phyloP scores from a whole-genome alignment of 64 coral and sea anemone genomes.

The Montipora sp. region DNA sequence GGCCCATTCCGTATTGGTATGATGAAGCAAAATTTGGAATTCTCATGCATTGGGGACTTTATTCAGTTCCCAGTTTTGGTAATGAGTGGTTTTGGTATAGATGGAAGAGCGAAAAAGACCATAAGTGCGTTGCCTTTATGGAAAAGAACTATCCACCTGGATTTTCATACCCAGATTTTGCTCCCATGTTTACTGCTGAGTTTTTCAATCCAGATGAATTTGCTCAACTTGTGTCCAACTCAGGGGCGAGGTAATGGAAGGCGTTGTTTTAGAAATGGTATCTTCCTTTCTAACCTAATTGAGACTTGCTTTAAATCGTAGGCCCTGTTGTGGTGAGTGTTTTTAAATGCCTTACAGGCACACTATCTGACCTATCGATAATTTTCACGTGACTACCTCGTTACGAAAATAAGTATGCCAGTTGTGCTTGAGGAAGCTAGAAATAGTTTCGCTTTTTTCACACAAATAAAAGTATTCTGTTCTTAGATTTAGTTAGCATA shows the following conservation, averaged over 20 bases:
- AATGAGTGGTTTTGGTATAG: conserved; percentile 89
- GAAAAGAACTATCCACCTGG: conserved; percentile 79
- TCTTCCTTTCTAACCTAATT: no score
- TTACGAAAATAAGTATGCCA: no score
- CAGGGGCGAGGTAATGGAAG: conserved; percentile 81
- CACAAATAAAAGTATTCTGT: no score
- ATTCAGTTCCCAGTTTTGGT: conserved; percentile 91
- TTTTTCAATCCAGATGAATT: conserved; percentile 89
- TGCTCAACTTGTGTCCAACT: conserved; percentile 77
- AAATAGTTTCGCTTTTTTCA: no score
- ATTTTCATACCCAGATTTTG: conserved; percentile 89
- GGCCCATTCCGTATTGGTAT: conserved; percentile 85
- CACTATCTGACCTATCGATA: no score
- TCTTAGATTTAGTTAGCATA: no score
- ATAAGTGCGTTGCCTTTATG: conserved; percentile 72
- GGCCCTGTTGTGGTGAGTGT: no score
- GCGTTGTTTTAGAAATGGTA: neutral
- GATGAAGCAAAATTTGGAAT: conserved; percentile 95
- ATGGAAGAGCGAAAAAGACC: conserved; percentile 65
- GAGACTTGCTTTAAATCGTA: no score
- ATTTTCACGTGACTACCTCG: no score
- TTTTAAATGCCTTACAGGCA: no score
- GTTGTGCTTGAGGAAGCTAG: no score
- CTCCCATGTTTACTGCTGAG: conserved; percentile 94
- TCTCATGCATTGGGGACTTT: conserved; percentile 90